Evolutionary conservation across 2,113 vertebrate species (phyloP), one percentile per base, ranked within the genome.

Genomic region (Dasyornis broadbenti): DNA sequence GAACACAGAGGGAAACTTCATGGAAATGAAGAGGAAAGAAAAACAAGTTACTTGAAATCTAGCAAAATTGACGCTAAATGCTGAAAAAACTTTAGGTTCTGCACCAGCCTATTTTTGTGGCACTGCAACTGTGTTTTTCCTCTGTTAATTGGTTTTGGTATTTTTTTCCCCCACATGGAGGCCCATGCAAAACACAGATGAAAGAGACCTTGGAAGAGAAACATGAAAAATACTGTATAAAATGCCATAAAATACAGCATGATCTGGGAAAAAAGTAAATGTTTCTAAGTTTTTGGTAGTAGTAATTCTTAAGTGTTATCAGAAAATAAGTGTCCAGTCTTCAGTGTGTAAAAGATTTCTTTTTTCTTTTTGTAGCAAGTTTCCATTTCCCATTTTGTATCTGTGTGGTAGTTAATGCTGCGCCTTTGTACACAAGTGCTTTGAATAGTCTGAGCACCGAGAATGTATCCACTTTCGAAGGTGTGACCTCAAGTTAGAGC

Each of bases 371-470:
- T 1, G 63, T 84, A 85, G 75, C 86, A 95, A 68, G 85, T 49
- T 94, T 95, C 57, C 44, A 53, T 96, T 93, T 85, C 84, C 64
- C 88, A 42, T 68, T 84, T 94, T 90, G 81, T 96, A 90, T 97
- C 73, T 94, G 80, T 92, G 78, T 94, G 73, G 94, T 98, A 94
- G 97, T 96, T 66, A 39, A 50, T 88, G 89, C 91, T 91, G 95
- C 98, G 96, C 97, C 96, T 97, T 97, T 96, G 95, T 97, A 77
- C 82, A 80, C 78, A 95, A 97, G 95, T 97, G 96, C 97, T 97
- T 94, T 64, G 66, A 40, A 64, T 92, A 82, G 94, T 97, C 95
- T 96, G 95, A 93, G 97, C 97, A 94, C 73, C 4, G 76, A 96
- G 94, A 95, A 96, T 95, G 94, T 96, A 95, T 95, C 82, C 42